These are phyloP conservation scores for Perodicticus potto DNA, from an alignment of 2,797 vertebrate species.

Conservation along the genomic window DNA sequence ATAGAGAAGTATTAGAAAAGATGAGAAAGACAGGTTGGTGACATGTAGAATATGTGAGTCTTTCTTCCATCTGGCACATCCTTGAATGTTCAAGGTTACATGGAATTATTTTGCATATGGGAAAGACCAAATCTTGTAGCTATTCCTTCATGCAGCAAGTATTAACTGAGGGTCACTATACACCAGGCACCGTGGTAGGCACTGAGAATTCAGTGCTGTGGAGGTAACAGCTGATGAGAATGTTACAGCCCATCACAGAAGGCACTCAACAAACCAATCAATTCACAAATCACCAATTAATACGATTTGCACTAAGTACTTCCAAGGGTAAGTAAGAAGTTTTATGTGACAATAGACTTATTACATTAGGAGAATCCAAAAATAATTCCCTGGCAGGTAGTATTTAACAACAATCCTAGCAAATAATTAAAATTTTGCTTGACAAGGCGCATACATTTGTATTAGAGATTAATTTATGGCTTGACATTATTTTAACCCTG, in stretches of 20 bases:
- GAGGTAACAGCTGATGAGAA: background rate
- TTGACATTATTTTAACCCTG: slow-evolving; percentile 42
- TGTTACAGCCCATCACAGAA: background rate
- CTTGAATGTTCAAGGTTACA: background rate
- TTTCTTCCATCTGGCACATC: background rate
- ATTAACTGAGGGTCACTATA: background rate
- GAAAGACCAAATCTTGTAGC: background rate
- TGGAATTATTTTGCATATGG: background rate
- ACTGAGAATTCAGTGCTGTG: background rate
- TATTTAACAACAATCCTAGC: background rate
- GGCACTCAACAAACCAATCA: background rate
- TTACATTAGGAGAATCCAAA: background rate
- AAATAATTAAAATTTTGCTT: slow-evolving; percentile 44
- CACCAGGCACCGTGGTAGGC: background rate
- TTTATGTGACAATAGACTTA: background rate
- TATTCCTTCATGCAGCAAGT: background rate
- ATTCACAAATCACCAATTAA: background rate
- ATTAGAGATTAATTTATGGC: background rate
- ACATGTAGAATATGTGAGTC: too few species aligned
- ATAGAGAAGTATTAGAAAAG: background rate
- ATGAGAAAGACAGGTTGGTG: background rate
- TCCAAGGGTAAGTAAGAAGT: background rate
- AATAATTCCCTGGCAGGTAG: background rate
- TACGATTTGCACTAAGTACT: background rate
- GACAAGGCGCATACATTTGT: background rate